Base-by-base conservation (phyloP, 2,888 invertebrate species). In the Lasioglossum malachurum region DNA sequence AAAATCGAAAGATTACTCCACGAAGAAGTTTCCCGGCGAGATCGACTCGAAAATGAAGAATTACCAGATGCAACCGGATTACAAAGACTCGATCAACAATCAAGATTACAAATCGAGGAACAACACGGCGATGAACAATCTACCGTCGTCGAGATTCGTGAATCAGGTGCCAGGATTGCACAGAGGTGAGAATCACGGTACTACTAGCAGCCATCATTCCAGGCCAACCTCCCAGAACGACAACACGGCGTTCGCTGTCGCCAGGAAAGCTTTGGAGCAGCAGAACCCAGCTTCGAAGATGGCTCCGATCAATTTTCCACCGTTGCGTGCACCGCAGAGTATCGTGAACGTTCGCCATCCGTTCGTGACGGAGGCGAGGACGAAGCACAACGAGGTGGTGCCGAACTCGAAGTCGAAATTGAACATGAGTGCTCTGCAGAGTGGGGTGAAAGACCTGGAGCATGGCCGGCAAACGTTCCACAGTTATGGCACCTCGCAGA, bases 271-370 rank as follows among this genome's bases (percentile, higher is more conserved):
- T 8, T 53, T 91, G 75, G 93, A 93, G 64, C 93, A 92, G 75
- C 92, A 91, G 19, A 92, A 85, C 80, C 69, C 90, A 14, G 74
- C 87, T 4, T 84, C 90, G 2, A 93, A 93, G 80, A 89, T 92
- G 85, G 87, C 93, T 4, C 91, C 92, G 16, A 85, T 91, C 2
- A 94, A 93, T 87, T 94, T 94, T 74, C 93, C 94, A 1, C 93
- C 94, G 0, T 57, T 94, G 5, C 88, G 93, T 10, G 92, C 94
- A 0, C 93, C 93, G 0, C 94, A 94, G 76, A 94, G 93, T 35
- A 93, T 94, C 60, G 93, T 94, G 10, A 94, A 94, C 75, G 92
- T 93, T 38, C 92, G 92, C 2, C 93, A 94, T 78, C 93, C 93
- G 0, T 92, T 94, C 46, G 91, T 94, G 5, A 93, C 93, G 7